Conservation (phyloP, 2,797 vertebrate species). For the Gymnodraco acuticeps region DNA sequence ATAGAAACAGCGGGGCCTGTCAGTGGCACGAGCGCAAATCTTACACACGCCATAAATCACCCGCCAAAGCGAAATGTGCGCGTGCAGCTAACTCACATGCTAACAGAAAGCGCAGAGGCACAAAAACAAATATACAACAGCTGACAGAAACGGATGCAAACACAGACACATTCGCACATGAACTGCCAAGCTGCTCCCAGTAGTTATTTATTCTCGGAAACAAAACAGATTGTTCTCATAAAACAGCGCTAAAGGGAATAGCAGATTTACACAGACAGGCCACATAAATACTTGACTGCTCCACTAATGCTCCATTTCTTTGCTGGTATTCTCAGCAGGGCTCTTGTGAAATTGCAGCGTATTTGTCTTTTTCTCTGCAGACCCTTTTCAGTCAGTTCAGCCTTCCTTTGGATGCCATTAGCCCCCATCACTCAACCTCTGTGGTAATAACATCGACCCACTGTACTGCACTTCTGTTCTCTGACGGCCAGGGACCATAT, state of each 20-base stretch:
- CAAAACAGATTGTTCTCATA: conserved; percentile 53
- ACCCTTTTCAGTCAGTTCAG: conserved; percentile 50
- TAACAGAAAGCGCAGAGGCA: conserved; percentile 14
- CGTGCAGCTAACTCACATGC: conserved; percentile 1
- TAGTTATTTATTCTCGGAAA: conserved; percentile 54
- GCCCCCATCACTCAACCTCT: conserved; percentile 54
- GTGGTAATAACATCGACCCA: conserved; percentile 56
- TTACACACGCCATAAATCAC: conserved; percentile 40
- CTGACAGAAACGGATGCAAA: conserved; percentile 34
- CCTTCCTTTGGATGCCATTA: conserved; percentile 59
- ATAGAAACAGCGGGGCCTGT: conserved; percentile 46
- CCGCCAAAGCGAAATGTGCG: conserved; percentile 21
- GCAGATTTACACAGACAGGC: conserved; percentile 54
- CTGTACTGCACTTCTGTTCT: conserved; percentile 28
- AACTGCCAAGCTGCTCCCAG: conserved; percentile 43
- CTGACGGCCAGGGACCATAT: conserved; percentile 13
- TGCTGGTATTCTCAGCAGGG: conserved; percentile 33
- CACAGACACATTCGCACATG: conserved; percentile 34
- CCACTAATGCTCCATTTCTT: conserved; percentile 26
- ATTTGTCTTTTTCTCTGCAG: conserved; percentile 54
- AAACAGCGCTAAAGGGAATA: conserved; percentile 32
- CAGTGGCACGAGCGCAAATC: conserved; percentile 38
- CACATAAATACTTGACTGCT: conserved; percentile 60
- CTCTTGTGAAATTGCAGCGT: conserved; percentile 44
- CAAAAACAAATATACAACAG: conserved; percentile 30